Base-by-base conservation (phyloP, 2,888 invertebrate species). In the Prenolepis imparis region DNA sequence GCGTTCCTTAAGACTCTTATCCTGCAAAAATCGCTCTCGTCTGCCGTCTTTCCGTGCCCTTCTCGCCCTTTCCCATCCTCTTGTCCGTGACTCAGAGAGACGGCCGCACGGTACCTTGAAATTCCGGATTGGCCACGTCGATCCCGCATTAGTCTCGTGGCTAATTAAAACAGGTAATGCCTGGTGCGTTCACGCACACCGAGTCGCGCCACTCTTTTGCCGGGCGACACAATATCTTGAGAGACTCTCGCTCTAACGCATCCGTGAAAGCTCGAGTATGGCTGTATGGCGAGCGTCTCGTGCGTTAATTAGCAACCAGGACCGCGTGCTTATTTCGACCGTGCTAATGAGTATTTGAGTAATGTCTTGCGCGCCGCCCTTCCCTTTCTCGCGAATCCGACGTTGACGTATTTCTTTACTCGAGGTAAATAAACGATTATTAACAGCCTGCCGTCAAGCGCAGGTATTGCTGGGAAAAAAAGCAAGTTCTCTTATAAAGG, bases 331-430 rank as follows among this genome's bases (percentile, higher is more conserved):
- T 92, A 93, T 93, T 93, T 93, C 91, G 91, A 91, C 89, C 92
- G 91, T 90, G 91, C 93, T 93, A 93, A 93, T 93, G 93, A 93
- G 92, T 93, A 93, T 93, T 93, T 93, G 93, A 93, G 91, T 93
- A 93, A 93, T 93, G 93, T 90, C 92, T 90, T 89, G 90, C 84
- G 85, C 87, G 83, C 87, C 83, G 82, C 84, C 90, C 82, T 74
- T 75, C 82, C 84, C 84, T 82, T 83, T 88, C 81, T 63, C 61
- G 64, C 84, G 67, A 82, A 84, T 86, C 61, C 74, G 82, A 88
- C 87, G 86, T 86, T 77, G 83, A 87, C 82, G 86, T 86, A 75
- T 83, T 90, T 92, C 89, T 91, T 91, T 88, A 70, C 77, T 52
- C 84, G 84, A 87, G 88, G 90, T 90, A 91, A 91, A 92, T 92